phyloP scores from a whole-genome alignment of 2,797 vertebrate species.

The Lepus oiostolus region DNA sequence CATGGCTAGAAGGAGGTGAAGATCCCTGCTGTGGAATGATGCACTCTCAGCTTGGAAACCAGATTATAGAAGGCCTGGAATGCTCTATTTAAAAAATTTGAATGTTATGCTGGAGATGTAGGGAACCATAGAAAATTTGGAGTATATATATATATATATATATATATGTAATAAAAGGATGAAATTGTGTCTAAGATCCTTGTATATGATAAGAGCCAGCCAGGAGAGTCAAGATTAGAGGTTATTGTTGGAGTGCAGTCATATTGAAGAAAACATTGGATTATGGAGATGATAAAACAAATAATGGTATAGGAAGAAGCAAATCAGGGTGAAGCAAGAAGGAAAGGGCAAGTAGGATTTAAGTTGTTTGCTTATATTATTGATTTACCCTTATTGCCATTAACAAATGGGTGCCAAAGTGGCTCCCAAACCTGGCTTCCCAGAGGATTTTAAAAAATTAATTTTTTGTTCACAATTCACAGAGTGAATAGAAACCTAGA shows the following conservation, averaged over 20 bases:
- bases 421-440: background rate
- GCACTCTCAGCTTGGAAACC: background rate
- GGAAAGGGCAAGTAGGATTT: background rate
- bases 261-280: background rate
- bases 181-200: background rate
- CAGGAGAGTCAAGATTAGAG: background rate
- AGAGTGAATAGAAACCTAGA: too few species aligned
- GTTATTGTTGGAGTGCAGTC: background rate
- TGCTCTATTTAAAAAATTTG: constrained; percentile 10
- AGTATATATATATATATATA: too few species aligned
- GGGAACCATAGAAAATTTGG: background rate
- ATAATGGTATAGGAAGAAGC: background rate
- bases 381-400: background rate
- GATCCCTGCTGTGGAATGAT: background rate
- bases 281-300: background rate
- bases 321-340: background rate
- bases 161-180: constrained; percentile 18
- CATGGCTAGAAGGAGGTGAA: background rate
- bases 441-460: background rate
- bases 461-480: background rate
- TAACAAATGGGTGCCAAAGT: background rate
- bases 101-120: constrained; percentile 46
- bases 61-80: background rate
- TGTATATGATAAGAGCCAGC: background rate
- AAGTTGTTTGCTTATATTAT: background rate